A percentile compares a stretch with the other conserved stretches of the same genome.
phyloP scores from a whole-genome alignment of 2,797 vertebrate genomes.

The Serranus cabrilla region DNA sequence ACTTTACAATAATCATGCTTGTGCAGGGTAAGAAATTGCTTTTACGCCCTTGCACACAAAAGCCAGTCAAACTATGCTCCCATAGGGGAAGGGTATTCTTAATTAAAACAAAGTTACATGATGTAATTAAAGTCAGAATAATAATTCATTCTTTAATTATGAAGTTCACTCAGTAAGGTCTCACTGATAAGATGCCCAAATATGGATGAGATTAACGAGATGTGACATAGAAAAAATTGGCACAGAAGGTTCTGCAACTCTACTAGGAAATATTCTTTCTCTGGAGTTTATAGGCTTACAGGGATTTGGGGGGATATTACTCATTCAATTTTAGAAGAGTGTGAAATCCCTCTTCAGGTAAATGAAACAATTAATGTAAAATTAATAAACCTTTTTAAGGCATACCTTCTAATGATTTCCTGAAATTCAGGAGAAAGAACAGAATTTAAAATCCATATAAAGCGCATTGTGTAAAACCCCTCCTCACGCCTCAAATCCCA shows the following conservation, averaged over 20 bases:
- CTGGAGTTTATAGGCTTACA: slow-evolving; percentile 72
- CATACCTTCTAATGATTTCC: slow-evolving; percentile 62
- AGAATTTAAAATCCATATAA: slow-evolving; percentile 59
- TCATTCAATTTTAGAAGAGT: slow-evolving; percentile 63
- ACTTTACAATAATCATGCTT: slow-evolving; percentile 56
- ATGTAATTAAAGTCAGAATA: slow-evolving; percentile 77
- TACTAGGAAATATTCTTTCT: slow-evolving; percentile 61
- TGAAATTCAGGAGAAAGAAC: slow-evolving; percentile 61
- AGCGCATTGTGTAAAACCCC: slow-evolving; percentile 35
- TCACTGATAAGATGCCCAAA: slow-evolving; percentile 76
- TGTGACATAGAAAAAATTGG: slow-evolving; percentile 59
- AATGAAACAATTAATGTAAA: slow-evolving; percentile 77
- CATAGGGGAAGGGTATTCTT: slow-evolving; percentile 62
- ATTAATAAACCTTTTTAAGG: slow-evolving; percentile 70
- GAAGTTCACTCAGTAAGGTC: slow-evolving; percentile 70
- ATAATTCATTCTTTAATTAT: slow-evolving; percentile 78
- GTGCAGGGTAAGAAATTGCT: slow-evolving; percentile 59
- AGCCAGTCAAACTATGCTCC: slow-evolving; percentile 62
- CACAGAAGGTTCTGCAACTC: slow-evolving; percentile 39
- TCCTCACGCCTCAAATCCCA: slow-evolving; percentile 65
- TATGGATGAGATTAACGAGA: slow-evolving; percentile 71
- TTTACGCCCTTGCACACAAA: slow-evolving; percentile 50
- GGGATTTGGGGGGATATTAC: slow-evolving; percentile 73
- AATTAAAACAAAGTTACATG: slow-evolving; percentile 78
- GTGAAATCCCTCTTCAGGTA: slow-evolving; percentile 73